phyloP scores from a whole-genome alignment of 1,140 invertebrate genomes.

The Trachymyrmex septentrionalis region DNA sequence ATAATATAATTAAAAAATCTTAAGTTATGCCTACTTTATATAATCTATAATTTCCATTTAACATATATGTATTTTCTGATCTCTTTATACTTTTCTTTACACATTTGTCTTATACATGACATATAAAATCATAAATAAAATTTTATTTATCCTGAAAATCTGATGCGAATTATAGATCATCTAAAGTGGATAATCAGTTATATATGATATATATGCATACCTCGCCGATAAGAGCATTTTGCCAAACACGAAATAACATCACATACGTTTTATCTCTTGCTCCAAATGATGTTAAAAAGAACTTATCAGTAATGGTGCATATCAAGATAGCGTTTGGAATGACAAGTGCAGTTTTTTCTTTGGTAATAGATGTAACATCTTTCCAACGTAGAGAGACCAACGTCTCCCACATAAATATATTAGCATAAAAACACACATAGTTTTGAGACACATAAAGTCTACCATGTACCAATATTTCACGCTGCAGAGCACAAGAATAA shows the following conservation, averaged over 20 bases:
- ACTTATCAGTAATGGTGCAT: constrained; percentile 93
- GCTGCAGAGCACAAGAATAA: constrained; percentile 98
- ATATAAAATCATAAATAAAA: background rate
- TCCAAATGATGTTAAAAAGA: constrained; percentile 97
- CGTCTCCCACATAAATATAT: constrained; percentile 98
- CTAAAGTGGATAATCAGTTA: background rate
- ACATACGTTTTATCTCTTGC: constrained; percentile 97
- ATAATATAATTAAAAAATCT: background rate
- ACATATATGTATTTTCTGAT: background rate
- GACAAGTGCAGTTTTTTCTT: constrained; percentile 96
- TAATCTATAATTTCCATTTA: background rate
- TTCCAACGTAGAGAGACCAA: constrained; percentile 93
- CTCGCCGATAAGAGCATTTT: constrained; percentile 97
- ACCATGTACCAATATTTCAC: constrained; percentile 97
- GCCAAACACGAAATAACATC: constrained; percentile 98
- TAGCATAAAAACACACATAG: constrained; percentile 98
- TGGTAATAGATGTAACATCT: constrained; percentile 96
- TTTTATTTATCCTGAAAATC: background rate
- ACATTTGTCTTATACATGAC: background rate
- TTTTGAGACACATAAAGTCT: constrained; percentile 97
- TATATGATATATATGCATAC: constrained; percentile 83
- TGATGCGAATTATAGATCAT: background rate
- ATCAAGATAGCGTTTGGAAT: constrained; percentile 98
- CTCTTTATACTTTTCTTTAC: background rate
- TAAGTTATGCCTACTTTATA: background rate